A percentile compares a stretch with the other conserved stretches of the same genome.
Conservation (phyloP, 2,797 vertebrate species). For the Falco rusticolus region DNA sequence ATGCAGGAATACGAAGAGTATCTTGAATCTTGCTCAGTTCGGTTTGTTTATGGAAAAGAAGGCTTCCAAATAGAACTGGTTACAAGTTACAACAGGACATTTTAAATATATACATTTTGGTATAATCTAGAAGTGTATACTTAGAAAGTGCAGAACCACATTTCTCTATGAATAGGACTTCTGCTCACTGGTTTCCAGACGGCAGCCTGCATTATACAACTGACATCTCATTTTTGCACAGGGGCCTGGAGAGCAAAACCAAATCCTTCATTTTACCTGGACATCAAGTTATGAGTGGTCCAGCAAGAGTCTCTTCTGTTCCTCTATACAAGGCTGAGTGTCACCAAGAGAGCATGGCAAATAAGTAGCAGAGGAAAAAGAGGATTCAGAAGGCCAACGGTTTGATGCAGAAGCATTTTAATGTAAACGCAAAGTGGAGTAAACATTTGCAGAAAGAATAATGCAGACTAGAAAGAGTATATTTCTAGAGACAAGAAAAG, state of each 20-base stretch:
- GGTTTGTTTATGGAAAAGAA: not conserved
- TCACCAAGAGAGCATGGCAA: not conserved
- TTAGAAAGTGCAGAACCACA: not conserved
- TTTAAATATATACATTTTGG: not conserved
- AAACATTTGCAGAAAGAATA: constrained; percentile 36
- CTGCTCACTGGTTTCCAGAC: not conserved
- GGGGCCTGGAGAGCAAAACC: not conserved
- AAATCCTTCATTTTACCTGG: not conserved
- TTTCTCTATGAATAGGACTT: not conserved
- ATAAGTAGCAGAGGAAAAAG: constrained; percentile 50
- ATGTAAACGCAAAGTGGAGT: constrained; percentile 50
- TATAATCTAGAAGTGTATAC: not conserved
- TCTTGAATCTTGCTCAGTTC: not conserved
- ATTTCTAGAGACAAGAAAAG: constrained; percentile 20
- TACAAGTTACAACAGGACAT: not conserved
- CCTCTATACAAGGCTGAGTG: not conserved
- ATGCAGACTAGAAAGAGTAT: not conserved
- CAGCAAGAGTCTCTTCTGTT: not conserved
- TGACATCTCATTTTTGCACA: not conserved
- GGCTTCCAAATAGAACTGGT: not conserved
- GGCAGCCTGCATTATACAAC: not conserved
- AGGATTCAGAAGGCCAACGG: constrained; percentile 25
- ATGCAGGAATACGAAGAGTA: not conserved
- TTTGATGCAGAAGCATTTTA: constrained; percentile 65
- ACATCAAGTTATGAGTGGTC: accelerated